A percentile compares a stretch with the other conserved stretches of the same genome.
These are phyloP conservation scores for Lydus trimaculatus DNA, from an alignment of 2,888 invertebrate genomes.

Conservation along the genomic window DNA sequence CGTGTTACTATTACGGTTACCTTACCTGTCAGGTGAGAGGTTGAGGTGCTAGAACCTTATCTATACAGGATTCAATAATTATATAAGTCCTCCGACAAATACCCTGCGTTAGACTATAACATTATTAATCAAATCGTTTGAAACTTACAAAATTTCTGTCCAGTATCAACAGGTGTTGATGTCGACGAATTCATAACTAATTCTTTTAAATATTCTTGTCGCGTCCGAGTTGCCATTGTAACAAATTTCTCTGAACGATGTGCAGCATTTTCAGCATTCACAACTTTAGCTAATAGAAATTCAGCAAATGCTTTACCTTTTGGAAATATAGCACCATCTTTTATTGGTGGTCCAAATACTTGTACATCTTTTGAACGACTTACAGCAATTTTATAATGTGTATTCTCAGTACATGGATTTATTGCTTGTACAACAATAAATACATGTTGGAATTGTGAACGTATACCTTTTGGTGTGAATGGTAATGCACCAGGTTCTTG, in stretches of 20 bases:
- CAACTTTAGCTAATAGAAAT: slow-evolving; percentile 92
- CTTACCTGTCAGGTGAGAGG: no score
- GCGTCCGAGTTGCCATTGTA: slow-evolving; percentile 94
- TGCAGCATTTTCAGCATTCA: slow-evolving; percentile 97
- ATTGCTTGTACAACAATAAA: slow-evolving; percentile 90
- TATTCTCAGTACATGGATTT: slow-evolving; percentile 91
- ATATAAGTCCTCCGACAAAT: no score
- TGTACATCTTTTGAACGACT: slow-evolving; percentile 91
- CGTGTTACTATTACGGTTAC: no score
- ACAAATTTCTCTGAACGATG: slow-evolving; percentile 96
- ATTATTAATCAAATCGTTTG: slow-evolving; percentile 22
- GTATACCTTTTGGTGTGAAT: slow-evolving; percentile 92
- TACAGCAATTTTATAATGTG: slow-evolving; percentile 78
- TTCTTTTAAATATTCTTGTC: slow-evolving; percentile 96
- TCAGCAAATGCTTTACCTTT: slow-evolving; percentile 95
- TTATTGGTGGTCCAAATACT: slow-evolving; percentile 94
- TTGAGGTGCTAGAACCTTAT: no score
- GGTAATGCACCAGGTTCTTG: slow-evolving; percentile 90
- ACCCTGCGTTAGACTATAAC: no score
- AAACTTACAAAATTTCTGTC: slow-evolving; percentile 85
- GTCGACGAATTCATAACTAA: slow-evolving; percentile 85
- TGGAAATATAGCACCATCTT: slow-evolving; percentile 83
- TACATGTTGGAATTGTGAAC: slow-evolving; percentile 98
- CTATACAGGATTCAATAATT: no score
- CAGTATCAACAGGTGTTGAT: slow-evolving; percentile 80